Evolutionary conservation across 2,113 vertebrate genomes (phyloP).

Genomic region (Rhea americana): DNA sequence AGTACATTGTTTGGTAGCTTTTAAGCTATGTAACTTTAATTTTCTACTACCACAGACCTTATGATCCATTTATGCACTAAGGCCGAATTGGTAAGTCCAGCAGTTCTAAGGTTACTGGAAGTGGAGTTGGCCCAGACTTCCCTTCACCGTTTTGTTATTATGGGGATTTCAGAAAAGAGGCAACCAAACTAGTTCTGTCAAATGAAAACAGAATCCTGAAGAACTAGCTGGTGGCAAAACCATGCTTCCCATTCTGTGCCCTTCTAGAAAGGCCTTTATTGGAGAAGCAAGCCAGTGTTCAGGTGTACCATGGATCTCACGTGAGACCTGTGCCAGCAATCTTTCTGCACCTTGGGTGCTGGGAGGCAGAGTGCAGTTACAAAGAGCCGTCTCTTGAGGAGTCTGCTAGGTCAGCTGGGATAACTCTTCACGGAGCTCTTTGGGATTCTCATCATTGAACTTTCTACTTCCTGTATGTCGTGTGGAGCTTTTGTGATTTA

Average conservation of each 20-base stretch:
- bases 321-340: neutral
- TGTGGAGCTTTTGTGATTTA: neutral
- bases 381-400: neutral
- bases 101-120: neutral
- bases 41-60: neutral
- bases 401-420: neutral
- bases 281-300: neutral
- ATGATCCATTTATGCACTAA: neutral
- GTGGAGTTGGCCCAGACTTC: neutral
- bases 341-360: neutral
- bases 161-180: neutral
- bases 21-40: neutral
- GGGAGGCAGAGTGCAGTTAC: neutral
- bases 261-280: neutral
- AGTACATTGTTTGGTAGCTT: neutral
- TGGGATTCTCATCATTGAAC: neutral
- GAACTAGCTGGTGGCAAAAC: neutral
- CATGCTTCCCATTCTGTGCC: neutral
- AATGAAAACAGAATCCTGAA: neutral
- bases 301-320: neutral
- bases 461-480: neutral
- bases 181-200: neutral
- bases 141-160: neutral
- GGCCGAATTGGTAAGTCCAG: neutral
- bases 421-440: neutral